Percentiles rank a stretch among this genome's conserved stretches.
Conservation (phyloP, 2,888 invertebrate species). For the Therioaphis trifolii region DNA sequence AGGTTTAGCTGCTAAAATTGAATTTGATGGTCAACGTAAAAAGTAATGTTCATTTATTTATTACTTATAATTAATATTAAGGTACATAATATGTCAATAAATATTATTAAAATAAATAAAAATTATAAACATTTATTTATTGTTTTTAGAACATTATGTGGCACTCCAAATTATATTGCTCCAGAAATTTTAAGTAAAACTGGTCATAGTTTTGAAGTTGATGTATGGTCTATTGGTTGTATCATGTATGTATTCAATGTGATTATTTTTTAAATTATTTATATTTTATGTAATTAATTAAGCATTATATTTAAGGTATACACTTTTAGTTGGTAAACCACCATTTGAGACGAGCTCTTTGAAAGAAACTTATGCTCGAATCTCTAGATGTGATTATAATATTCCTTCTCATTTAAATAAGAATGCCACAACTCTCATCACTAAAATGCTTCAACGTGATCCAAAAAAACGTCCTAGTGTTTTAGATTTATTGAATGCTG, state of each 20-base stretch:
- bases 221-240: constrained; percentile 99
- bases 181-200: too few relatives aligned
- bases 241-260: constrained; percentile 78
- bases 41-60: constrained; percentile 71
- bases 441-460: constrained; percentile 84
- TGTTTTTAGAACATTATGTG: constrained; percentile 87
- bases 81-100: too few relatives aligned
- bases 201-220: constrained; percentile 98
- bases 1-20: constrained; percentile 93
- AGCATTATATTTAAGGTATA: constrained; percentile 74
- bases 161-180: constrained; percentile 99
- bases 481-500: constrained; percentile 79
- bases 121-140: not conserved
- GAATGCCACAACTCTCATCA: constrained; percentile 75
- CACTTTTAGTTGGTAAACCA: constrained; percentile 94
- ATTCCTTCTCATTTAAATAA: constrained; percentile 70
- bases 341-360: constrained; percentile 97
- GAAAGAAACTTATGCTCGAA: constrained; percentile 94
- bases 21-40: constrained; percentile 86
- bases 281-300: not conserved
- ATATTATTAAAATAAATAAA: too few relatives aligned
- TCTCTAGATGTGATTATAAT: constrained; percentile 93
- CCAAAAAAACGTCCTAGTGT: constrained; percentile 85
- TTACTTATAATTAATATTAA: too few relatives aligned
- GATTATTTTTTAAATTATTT: constrained; percentile 22